phyloP scores from a whole-genome alignment of 1,140 invertebrate species.

The Drosophila equinoxialis region DNA sequence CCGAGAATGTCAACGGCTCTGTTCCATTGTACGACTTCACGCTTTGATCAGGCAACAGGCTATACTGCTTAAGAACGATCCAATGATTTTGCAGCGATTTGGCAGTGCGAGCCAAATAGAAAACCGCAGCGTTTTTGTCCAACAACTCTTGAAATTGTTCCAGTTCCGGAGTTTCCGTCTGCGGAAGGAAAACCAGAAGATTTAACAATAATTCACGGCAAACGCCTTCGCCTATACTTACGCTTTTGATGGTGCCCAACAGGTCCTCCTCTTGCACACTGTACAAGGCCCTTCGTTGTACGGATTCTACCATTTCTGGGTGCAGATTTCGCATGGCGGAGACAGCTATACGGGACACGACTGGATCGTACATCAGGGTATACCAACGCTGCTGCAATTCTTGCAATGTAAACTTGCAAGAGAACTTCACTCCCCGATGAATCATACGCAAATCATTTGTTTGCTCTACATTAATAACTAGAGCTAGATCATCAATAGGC shows the following conservation, averaged over 20 bases:
- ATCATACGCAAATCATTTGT: constrained; percentile 94
- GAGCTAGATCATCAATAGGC: constrained; percentile 96
- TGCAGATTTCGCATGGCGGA: constrained; percentile 96
- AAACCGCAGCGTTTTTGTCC: constrained; percentile 91
- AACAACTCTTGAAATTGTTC: constrained; percentile 94
- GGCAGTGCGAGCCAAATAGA: constrained; percentile 93
- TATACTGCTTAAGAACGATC: constrained; percentile 96
- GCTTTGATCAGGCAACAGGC: constrained; percentile 94
- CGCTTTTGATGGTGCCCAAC: constrained; percentile 91
- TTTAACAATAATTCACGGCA: background rate
- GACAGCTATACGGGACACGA: constrained; percentile 93
- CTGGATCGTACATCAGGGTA: constrained; percentile 95
- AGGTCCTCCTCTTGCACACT: constrained; percentile 95
- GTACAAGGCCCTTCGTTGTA: constrained; percentile 95
- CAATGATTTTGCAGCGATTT: constrained; percentile 94
- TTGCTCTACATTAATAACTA: constrained; percentile 97
- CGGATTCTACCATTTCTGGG: constrained; percentile 92
- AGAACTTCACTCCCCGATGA: constrained; percentile 97
- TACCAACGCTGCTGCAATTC: constrained; percentile 98
- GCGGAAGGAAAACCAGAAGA: background rate
- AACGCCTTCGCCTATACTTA: constrained; percentile 83
- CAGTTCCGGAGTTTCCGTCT: constrained; percentile 85
- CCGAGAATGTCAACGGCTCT: constrained; percentile 93
- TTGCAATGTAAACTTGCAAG: constrained; percentile 95
- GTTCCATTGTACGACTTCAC: constrained; percentile 84